Evolutionary conservation across 2,113 vertebrate species (phyloP).

Genomic region (Cyanoderma ruficeps): DNA sequence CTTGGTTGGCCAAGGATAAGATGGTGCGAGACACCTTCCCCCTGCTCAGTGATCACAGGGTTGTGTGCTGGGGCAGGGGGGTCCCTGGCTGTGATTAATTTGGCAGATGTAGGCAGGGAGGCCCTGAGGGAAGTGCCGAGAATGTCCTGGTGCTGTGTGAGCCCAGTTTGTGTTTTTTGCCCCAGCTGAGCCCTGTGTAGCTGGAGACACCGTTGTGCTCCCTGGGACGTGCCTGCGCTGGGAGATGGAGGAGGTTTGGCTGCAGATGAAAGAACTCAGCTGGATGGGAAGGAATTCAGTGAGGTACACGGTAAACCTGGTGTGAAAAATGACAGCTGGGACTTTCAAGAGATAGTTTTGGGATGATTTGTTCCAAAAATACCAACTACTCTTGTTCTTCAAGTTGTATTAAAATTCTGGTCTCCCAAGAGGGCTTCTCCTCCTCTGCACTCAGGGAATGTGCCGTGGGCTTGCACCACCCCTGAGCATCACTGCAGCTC

Average conservation of each 20-base stretch:
- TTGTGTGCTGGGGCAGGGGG: background rate
- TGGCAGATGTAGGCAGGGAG: background rate
- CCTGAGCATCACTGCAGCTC: background rate
- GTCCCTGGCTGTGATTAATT: background rate
- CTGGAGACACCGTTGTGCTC: background rate
- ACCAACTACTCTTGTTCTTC: background rate
- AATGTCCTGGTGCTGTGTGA: background rate
- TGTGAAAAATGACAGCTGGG: background rate
- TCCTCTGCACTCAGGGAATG: background rate
- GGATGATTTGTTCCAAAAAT: conserved; percentile 22
- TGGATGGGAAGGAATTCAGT: background rate
- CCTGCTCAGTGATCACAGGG: background rate
- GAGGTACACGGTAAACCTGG: background rate
- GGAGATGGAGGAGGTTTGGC: background rate
- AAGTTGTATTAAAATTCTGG: background rate
- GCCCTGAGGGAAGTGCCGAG: background rate
- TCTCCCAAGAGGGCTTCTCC: background rate
- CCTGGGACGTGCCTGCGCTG: rapidly evolving
- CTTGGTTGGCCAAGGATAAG: background rate
- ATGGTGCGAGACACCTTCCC: background rate
- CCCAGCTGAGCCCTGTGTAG: background rate
- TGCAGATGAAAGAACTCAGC: background rate
- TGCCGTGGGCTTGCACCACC: background rate
- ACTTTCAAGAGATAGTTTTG: background rate
- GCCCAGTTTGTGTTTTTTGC: background rate